Conservation (phyloP, 2,888 invertebrate genomes). For the Eupeodes luniger region DNA sequence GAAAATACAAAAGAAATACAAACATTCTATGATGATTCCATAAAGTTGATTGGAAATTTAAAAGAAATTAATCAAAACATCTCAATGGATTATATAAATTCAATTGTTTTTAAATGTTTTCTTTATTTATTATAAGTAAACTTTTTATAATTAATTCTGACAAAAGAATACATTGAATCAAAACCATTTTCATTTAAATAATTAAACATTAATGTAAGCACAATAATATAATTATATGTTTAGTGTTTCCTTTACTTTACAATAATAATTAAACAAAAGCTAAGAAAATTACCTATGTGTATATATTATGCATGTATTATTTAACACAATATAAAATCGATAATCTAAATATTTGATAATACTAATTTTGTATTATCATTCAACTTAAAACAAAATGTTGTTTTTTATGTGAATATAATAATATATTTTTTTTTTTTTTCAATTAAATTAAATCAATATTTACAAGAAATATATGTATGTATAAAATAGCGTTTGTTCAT, state of each 20-base stretch:
- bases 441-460: constrained; percentile 51
- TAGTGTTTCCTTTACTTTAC: constrained; percentile 8
- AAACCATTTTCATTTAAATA: constrained; percentile 57
- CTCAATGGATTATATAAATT: background rate
- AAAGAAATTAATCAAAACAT: too few relatives aligned
- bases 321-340: constrained; percentile 38
- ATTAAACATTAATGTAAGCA: constrained; percentile 54
- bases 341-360: constrained; percentile 53
- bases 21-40: too few relatives aligned
- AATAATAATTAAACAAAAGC: constrained; percentile 42
- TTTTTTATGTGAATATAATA: constrained; percentile 39
- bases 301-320: constrained; percentile 10
- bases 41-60: too few relatives aligned
- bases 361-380: constrained; percentile 53
- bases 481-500: constrained; percentile 48
- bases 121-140: constrained; percentile 47
- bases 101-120: constrained; percentile 7
- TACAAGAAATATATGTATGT: constrained; percentile 59
- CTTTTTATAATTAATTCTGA: constrained; percentile 31
- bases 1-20: too few relatives aligned
- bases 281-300: background rate
- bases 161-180: constrained; percentile 43
- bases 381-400: constrained; percentile 66
- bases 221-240: constrained; percentile 12
- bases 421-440: constrained; percentile 15